A percentile compares a stretch with the other conserved stretches of the same genome.
Conservation (phyloP, 2,888 invertebrate genomes). For the Caenorhabditis sp. region DNA sequence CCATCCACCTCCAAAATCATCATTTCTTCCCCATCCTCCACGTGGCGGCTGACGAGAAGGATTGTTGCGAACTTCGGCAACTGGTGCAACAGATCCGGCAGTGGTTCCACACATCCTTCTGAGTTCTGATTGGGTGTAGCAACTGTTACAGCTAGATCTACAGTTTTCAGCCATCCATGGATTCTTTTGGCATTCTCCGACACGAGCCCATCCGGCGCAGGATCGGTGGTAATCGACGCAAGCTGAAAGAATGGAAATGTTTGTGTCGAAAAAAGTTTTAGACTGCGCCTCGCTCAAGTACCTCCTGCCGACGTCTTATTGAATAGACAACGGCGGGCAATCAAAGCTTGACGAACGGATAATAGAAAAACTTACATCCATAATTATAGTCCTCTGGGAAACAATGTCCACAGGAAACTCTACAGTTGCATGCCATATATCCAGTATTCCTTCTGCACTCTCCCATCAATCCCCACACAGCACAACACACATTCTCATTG, state of each 20-base stretch:
- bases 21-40: constrained; percentile 55
- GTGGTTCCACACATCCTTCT: constrained; percentile 64
- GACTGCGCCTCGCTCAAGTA: too few relatives aligned
- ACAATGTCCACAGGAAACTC: constrained; percentile 81
- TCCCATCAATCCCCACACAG: constrained; percentile 74
- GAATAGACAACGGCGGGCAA: too few relatives aligned
- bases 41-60: constrained; percentile 46
- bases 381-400: constrained; percentile 79
- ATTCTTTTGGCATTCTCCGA: constrained; percentile 78
- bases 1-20: constrained; percentile 42
- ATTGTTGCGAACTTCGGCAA: constrained; percentile 46
- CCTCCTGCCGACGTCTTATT: too few relatives aligned
- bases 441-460: constrained; percentile 73
- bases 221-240: constrained; percentile 76
- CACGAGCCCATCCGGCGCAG: constrained; percentile 75
- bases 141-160: constrained; percentile 68
- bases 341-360: too few relatives aligned
- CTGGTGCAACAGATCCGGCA: constrained; percentile 61
- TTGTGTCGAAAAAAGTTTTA: background rate
- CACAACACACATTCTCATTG: constrained; percentile 81
- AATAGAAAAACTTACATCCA: constrained; percentile 70
- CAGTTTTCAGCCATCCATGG: constrained; percentile 82
- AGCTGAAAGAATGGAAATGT: constrained; percentile 43
- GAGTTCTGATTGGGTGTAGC: constrained; percentile 70
- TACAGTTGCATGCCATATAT: constrained; percentile 82